A percentile compares a stretch with the other conserved stretches of the same genome.
phyloP scores from a whole-genome alignment of 92 coral and sea anemone genomes.

The Isaurus tuberculatus region DNA sequence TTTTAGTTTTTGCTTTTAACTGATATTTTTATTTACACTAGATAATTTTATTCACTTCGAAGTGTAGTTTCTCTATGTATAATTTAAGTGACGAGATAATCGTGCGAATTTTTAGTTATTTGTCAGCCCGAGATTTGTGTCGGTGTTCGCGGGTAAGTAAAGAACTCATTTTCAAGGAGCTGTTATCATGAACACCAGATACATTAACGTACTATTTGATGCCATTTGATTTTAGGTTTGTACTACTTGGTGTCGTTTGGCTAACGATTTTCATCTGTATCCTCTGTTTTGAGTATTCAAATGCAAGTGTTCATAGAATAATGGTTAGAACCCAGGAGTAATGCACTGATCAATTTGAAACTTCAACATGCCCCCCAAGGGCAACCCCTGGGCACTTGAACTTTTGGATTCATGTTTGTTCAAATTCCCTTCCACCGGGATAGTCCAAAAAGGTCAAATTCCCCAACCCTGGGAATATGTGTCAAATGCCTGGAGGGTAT shows the following conservation, averaged over 20 bases:
- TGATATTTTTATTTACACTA: background rate
- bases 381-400: too few species aligned
- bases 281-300: constrained; percentile 53
- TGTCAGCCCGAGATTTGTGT: constrained; percentile 84
- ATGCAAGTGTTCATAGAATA: background rate
- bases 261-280: constrained; percentile 92
- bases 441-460: too few species aligned
- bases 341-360: too few species aligned
- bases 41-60: background rate
- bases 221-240: constrained; percentile 76
- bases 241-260: constrained; percentile 85
- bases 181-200: too few species aligned
- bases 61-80: constrained; percentile 47
- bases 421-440: too few species aligned
- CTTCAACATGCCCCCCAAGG: too few species aligned
- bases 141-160: constrained; percentile 82
- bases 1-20: background rate
- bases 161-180: too few species aligned
- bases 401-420: too few species aligned
- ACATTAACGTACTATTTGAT: background rate
- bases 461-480: too few species aligned
- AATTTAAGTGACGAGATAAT: constrained; percentile 85
- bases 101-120: constrained; percentile 78
- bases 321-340: background rate
- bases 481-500: too few species aligned